Base-by-base conservation (phyloP, 2,888 invertebrate genomes). In the Amblyteles armatorius region DNA sequence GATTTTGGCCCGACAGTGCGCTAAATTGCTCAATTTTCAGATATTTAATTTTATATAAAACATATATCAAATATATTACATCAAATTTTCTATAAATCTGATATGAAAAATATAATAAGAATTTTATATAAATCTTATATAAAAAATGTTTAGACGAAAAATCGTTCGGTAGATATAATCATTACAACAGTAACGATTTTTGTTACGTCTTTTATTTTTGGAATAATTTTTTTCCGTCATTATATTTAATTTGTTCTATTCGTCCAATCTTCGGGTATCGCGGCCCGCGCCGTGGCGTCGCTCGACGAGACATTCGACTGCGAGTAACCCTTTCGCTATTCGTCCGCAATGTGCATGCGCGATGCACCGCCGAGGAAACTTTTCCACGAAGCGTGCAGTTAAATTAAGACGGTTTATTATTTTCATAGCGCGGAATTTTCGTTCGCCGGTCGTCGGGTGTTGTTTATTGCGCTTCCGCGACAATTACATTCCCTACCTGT, bases 381-480 rank as follows among this genome's bases (percentile, higher is more conserved):
- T 79, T 83, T 74, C 83, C 63, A 36, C 40, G 83, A 79, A 83
- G 36, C 40, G 44, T 57, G 16, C 63, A 26, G 48, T 82, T 82
- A 67, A 29, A 72, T 78, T 55, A 29, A 22, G 67, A 79, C 40
- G 22, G 40, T 60, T 76, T 63, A 74, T 69, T 69, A 52, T 74
- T 74, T 44, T 69, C n/a, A 11, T 74, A 74, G 29, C n/a, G 48
- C 67, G 44, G 57, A 16, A 50, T 26, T 65, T 44, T 19, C 19
- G 26, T 26, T 48, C 19, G 50, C 26, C n/a, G 1, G 13, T 16
- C 50, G 16, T 67, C 40, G 40, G 36, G 65, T 67, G 40, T 67
- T 40, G 40, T 83, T 79, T 55, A 74, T 77, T 72, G 63, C 26
- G 50, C 78, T 83, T 83, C 67, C 68, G 68, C 48, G 65, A 50